Conservation (phyloP, 30 jellyfish, hydroid and myxozoan species). For the Hydra vulgaris region DNA sequence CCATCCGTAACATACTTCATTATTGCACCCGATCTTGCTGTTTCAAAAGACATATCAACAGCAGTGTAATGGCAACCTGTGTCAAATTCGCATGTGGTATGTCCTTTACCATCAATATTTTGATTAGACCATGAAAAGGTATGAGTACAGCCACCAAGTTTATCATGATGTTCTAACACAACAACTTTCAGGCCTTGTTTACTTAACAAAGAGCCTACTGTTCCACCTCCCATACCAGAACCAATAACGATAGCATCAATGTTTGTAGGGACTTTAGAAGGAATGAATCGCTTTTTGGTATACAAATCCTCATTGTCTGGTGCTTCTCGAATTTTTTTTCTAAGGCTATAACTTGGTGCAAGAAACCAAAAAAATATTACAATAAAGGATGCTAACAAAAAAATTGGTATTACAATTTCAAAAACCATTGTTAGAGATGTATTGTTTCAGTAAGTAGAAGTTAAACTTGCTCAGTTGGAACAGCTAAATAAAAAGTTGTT, state of each 20-base stretch:
- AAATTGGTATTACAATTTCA: slow-evolving; percentile 17
- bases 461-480: too few relatives aligned
- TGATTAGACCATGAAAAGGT: slow-evolving; percentile 77
- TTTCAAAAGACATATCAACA: slow-evolving; percentile 70
- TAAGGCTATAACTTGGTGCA: slow-evolving; percentile 38
- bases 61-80: slow-evolving; percentile 90
- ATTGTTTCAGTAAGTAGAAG: too few relatives aligned
- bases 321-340: slow-evolving; percentile 25
- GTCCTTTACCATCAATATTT: slow-evolving; percentile 60
- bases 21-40: slow-evolving; percentile 80
- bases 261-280: slow-evolving; percentile 54
- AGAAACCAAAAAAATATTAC: slow-evolving; percentile 34
- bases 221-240: slow-evolving; percentile 82
- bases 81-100: slow-evolving; percentile 81
- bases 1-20: slow-evolving; percentile 81
- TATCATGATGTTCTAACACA: slow-evolving; percentile 79
- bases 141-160: slow-evolving; percentile 85
- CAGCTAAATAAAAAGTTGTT: too few relatives aligned
- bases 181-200: slow-evolving; percentile 43
- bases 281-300: slow-evolving; percentile 55
- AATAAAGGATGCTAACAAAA: slow-evolving; percentile 23
- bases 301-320: slow-evolving; percentile 43
- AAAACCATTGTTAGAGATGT: too few relatives aligned
- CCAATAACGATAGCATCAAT: slow-evolving; percentile 57
- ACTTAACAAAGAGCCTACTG: slow-evolving; percentile 63